phyloP scores from a whole-genome alignment of 1,140 invertebrate species.

The Anastrepha ludens region DNA sequence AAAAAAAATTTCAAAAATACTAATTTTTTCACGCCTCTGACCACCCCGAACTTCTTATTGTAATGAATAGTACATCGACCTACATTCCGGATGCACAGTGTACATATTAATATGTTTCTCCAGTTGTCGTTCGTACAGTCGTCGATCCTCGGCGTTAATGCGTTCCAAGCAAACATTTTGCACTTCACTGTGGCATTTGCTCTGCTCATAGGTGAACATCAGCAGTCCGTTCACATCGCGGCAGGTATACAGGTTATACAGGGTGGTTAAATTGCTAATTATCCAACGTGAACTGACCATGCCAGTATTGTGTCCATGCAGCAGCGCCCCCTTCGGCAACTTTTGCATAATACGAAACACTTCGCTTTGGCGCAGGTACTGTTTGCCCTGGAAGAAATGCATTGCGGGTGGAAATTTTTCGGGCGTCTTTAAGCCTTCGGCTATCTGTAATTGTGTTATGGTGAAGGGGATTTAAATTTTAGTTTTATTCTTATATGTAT shows the following conservation, averaged over 20 bases:
- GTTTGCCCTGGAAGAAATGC: slow-evolving; percentile 81
- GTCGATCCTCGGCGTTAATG: slow-evolving; percentile 72
- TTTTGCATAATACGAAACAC: slow-evolving; percentile 82
- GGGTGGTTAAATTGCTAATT: slow-evolving; percentile 81
- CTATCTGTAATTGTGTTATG: slow-evolving; percentile 57
- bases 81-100: slow-evolving; percentile 75
- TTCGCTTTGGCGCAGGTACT: slow-evolving; percentile 79
- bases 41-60: too few species aligned
- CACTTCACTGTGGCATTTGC: slow-evolving; percentile 77
- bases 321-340: slow-evolving; percentile 83
- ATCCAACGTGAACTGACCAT: slow-evolving; percentile 81
- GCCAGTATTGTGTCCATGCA: slow-evolving; percentile 84
- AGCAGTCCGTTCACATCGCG: slow-evolving; percentile 74
- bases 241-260: slow-evolving; percentile 83
- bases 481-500: neutral
- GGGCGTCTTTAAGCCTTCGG: slow-evolving; percentile 68
- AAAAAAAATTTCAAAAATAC: too few species aligned
- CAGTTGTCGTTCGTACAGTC: slow-evolving; percentile 78
- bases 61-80: neutral
- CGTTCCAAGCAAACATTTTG: slow-evolving; percentile 74
- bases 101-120: slow-evolving; percentile 79
- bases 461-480: neutral
- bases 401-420: slow-evolving; percentile 76
- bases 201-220: slow-evolving; percentile 69
- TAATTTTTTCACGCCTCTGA: too few species aligned